Evolutionary conservation across 1,140 invertebrate genomes (phyloP).

Genomic region (Drosophila repletoides): DNA sequence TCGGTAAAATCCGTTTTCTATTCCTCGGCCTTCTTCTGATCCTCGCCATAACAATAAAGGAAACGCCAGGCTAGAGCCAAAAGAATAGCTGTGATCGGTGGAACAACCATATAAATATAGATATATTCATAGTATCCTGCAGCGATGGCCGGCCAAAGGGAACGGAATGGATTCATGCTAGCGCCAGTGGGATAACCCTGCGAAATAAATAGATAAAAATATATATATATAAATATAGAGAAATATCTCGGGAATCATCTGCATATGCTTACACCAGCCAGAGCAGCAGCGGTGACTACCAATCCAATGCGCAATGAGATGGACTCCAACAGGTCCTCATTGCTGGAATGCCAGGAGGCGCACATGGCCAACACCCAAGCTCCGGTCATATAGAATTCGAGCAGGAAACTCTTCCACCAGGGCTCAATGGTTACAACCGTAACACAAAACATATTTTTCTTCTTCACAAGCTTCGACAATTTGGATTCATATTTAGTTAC

Average conservation of each 20-base stretch:
- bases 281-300: background rate
- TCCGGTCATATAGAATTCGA: conserved; percentile 22
- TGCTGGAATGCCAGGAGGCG: conserved; percentile 14
- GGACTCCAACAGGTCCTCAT: conserved; percentile 4
- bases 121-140: background rate
- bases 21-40: background rate
- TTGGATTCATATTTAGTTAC: no score
- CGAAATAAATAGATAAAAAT: background rate
- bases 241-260: background rate
- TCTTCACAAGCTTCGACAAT: no score
- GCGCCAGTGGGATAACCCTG: background rate
- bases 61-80: conserved; percentile 9
- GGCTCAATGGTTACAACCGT: background rate
- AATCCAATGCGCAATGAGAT: conserved; percentile 27
- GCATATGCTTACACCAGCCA: conserved; percentile 11
- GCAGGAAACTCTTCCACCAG: conserved; percentile 2
- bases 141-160: conserved; percentile 14
- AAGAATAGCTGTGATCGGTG: background rate
- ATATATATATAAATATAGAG: background rate
- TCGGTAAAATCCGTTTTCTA: no score
- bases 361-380: conserved; percentile 31
- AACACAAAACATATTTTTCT: background rate
- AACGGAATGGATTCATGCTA: conserved; percentile 36
- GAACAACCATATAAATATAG: conserved; percentile 4
- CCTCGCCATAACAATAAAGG: background rate